A percentile compares a stretch with the other conserved stretches of the same genome.
Conservation (phyloP, 2,113 vertebrate species). For the Callipepla squamata region DNA sequence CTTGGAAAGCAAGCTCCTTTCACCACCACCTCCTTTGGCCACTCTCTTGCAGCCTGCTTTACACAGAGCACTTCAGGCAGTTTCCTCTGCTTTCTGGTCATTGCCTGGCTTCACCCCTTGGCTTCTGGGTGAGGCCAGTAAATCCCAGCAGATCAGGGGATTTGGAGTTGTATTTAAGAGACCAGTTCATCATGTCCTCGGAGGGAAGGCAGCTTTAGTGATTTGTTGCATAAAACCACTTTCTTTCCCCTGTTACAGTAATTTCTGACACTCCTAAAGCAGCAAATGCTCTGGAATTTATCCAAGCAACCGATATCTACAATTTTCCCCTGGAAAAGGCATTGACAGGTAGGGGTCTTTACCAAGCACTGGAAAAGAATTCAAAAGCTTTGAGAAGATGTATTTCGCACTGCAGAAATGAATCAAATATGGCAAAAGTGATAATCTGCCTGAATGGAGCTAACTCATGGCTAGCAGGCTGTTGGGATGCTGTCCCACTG, state of each 20-base stretch:
- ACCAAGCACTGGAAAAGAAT: neutral
- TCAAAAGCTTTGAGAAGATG: neutral
- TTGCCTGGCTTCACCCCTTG: constrained; percentile 54
- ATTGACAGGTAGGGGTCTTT: neutral
- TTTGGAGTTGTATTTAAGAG: constrained; percentile 63
- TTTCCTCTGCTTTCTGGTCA: constrained; percentile 20
- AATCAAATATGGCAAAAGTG: neutral
- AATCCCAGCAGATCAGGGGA: constrained; percentile 66
- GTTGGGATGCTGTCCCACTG: neutral
- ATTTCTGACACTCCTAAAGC: neutral
- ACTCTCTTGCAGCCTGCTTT: neutral
- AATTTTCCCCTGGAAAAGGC: neutral
- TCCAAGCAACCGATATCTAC: neutral
- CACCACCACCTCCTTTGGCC: neutral
- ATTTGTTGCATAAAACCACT: constrained; percentile 32
- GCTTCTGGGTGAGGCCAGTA: constrained; percentile 4
- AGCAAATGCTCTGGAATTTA: neutral
- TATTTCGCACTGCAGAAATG: neutral
- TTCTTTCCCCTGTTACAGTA: neutral
- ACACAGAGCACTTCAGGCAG: neutral
- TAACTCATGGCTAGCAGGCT: neutral
- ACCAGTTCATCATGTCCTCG: constrained; percentile 27
- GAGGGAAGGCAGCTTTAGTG: neutral
- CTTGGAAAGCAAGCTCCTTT: neutral
- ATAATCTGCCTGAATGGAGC: neutral